Evolutionary conservation across 2,888 invertebrate species (phyloP), one percentile per base, ranked within the genome.

Genomic region (Lordiphosa fenestrarum): DNA sequence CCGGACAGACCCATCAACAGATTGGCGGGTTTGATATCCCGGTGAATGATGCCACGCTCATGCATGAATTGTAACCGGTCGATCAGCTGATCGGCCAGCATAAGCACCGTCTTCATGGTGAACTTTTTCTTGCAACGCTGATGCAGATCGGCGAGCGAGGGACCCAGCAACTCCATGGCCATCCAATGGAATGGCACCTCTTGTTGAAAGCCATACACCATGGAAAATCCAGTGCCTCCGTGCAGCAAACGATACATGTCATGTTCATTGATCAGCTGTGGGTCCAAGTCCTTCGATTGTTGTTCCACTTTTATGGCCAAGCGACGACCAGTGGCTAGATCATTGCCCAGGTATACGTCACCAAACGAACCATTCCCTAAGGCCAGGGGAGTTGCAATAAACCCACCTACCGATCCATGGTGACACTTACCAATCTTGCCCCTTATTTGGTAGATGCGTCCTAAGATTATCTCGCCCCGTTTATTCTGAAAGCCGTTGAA

Each of bases 81-180:
- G 83, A 96, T 93, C 94, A 94, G 94, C 88, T 95, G 95, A 90
- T 97, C 96, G 63, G 86, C 98, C 86, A 99, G 92, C 98, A 99
- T 98, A 73, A 99, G 94, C 67, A 98, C 98, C 69, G 98, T 98
- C 92, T 99, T 99, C 92, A 98, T 96, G 80, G 98, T 98, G 92
- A 99, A 99, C 88, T 97, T 94, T 68, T 98, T 94, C 60, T 96
- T 95, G 91, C 98, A 99, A 91, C 98, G 98, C 91, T 98, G 98
- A 92, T 98, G 99, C 55, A 99, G 93, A 90, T 98, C 98, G 91
- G 98, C 98, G 54, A 98, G 92, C 51, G 97, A 97, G 4, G 98
- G 98, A 55, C 98, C 98, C 72, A 99, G 91, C 42, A 99, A 92
- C 91, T 99, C 98, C 98, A 99, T 98, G 80, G 99, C 98, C 85